Conservation (phyloP, 2,888 invertebrate genomes). For the Glyphotaelius pellucidus region DNA sequence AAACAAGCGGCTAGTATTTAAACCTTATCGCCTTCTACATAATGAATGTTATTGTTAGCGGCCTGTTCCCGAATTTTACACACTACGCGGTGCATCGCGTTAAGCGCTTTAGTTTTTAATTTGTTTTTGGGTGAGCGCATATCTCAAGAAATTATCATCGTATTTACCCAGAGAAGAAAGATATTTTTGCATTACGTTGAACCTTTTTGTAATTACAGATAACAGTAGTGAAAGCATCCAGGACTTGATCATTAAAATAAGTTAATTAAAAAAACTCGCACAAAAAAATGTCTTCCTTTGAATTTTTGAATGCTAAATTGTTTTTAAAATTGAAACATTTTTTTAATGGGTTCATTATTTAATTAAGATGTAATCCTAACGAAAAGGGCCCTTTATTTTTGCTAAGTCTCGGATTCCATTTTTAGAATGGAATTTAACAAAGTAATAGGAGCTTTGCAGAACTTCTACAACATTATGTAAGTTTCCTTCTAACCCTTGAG, state of each 20-base stretch:
- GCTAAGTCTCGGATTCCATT: slow-evolving; percentile 2
- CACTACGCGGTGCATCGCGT: no score
- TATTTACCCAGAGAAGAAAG: background rate
- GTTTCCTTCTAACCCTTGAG: slow-evolving; percentile 12
- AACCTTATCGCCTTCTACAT: no score
- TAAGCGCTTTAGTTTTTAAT: background rate
- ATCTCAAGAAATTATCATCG: background rate
- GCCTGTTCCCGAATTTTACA: no score
- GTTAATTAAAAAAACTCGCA: background rate
- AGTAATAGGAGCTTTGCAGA: slow-evolving; percentile 15
- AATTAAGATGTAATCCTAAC: background rate
- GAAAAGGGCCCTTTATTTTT: background rate
- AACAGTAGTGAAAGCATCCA: background rate
- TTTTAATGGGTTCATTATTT: background rate
- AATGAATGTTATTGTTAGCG: no score
- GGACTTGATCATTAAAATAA: background rate
- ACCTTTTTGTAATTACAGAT: background rate
- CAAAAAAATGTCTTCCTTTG: background rate
- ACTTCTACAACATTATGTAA: slow-evolving; percentile 29
- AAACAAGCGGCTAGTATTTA: no score
- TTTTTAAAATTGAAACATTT: background rate
- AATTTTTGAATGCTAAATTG: background rate
- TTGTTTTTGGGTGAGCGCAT: background rate
- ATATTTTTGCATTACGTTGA: background rate
- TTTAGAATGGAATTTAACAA: slow-evolving; percentile 25